Percentiles rank a stretch among this genome's conserved stretches.
Conservation (phyloP, 2,888 invertebrate species). For the Teleiodes luculella region DNA sequence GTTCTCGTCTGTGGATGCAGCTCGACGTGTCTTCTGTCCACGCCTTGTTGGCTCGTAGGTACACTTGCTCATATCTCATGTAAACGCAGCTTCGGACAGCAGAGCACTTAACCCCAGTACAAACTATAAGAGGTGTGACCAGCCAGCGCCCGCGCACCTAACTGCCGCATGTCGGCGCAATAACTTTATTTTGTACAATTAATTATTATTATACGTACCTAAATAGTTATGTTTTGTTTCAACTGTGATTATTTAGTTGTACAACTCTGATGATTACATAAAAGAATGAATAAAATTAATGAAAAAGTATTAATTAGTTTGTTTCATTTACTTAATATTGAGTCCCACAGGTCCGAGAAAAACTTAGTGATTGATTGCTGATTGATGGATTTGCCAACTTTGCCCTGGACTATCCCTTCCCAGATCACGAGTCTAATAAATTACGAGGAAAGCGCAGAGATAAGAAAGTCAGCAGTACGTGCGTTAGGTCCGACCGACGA, state of each 20-base stretch:
- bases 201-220: constrained; percentile 35
- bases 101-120: constrained; percentile 72
- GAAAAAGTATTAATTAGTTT: constrained; percentile 37
- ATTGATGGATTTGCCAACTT: background rate
- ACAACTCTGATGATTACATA: constrained; percentile 78
- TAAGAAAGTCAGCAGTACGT: constrained; percentile 3
- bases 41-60: background rate
- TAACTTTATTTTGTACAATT: constrained; percentile 60
- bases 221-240: constrained; percentile 75
- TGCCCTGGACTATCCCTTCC: background rate
- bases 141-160: constrained; percentile 42
- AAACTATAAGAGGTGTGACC: constrained; percentile 37
- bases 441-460: background rate
- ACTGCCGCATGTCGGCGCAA: background rate
- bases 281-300: constrained; percentile 74
- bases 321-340: constrained; percentile 28
- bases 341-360: background rate
- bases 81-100: constrained; percentile 42
- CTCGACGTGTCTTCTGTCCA: background rate
- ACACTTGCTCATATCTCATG: background rate
- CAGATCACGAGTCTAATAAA: constrained; percentile 1
- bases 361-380: background rate
- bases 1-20: constrained; percentile 4
- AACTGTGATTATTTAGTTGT: constrained; percentile 81
- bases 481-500: background rate